These are phyloP conservation scores for Amphilophus citrinellus DNA, from an alignment of 2,113 vertebrate genomes.

Conservation along the genomic window DNA sequence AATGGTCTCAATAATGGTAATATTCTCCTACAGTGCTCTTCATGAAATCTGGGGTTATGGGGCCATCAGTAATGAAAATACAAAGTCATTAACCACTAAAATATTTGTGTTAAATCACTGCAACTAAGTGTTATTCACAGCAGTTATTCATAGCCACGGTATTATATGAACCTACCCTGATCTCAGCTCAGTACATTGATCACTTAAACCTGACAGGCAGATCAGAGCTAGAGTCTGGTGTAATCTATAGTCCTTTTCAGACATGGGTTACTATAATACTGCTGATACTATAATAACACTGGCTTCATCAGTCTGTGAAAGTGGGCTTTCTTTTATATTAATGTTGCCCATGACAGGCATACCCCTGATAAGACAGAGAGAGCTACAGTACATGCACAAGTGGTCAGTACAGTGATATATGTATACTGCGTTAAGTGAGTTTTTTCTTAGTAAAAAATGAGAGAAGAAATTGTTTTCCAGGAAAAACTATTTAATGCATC, in stretches of 20 bases:
- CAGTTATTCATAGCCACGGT: background rate
- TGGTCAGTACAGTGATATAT: background rate
- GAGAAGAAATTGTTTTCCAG: background rate
- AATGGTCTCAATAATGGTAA: background rate
- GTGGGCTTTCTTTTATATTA: slow-evolving; percentile 4
- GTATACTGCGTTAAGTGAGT: background rate
- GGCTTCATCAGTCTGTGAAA: slow-evolving; percentile 12
- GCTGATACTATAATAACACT: background rate
- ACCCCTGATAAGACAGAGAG: no score
- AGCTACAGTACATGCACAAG: background rate
- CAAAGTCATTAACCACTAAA: background rate
- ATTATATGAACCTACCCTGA: background rate
- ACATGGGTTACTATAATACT: slow-evolving; percentile 1
- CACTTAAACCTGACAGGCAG: slow-evolving; percentile 11
- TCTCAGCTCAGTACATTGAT: slow-evolving; percentile 33
- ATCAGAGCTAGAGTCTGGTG: background rate
- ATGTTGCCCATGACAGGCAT: background rate
- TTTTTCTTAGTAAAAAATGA: background rate
- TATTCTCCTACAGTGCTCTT: background rate
- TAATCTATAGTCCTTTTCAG: slow-evolving; percentile 4
- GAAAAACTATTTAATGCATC: background rate
- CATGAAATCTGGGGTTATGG: background rate
- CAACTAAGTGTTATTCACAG: background rate
- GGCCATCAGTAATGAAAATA: background rate
- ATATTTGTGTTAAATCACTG: background rate